A percentile compares a stretch with the other conserved stretches of the same genome.
Evolutionary conservation across 2,888 invertebrate genomes (phyloP).

Genomic region (Piscicola geometra): DNA sequence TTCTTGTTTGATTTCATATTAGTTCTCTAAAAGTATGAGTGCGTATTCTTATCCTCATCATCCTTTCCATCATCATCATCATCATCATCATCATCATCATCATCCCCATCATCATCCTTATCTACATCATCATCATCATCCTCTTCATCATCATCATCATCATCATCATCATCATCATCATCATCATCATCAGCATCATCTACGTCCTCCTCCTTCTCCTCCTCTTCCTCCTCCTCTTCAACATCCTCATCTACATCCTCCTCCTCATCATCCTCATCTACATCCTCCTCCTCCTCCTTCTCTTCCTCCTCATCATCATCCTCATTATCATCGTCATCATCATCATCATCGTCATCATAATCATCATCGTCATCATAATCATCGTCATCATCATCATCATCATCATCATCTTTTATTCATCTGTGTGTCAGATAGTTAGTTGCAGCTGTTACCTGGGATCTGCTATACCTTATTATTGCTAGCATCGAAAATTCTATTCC

Average conservation of each 20-base stretch:
- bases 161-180: slow-evolving; percentile 9
- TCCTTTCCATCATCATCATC: slow-evolving; percentile 5
- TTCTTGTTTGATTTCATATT: too few relatives aligned
- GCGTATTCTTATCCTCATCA: neutral
- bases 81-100: slow-evolving; percentile 20
- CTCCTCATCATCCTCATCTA: slow-evolving; percentile 4
- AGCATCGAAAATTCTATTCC: too few relatives aligned
- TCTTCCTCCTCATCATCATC: neutral
- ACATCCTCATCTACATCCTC: neutral
- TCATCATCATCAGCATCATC: slow-evolving; percentile 28
- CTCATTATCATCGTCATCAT: too few relatives aligned
- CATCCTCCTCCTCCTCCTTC: slow-evolving; percentile 8
- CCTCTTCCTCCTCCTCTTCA: slow-evolving; percentile 13
- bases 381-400: slow-evolving; percentile 20
- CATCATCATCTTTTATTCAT: slow-evolving; percentile 9
- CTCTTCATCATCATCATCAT: neutral
- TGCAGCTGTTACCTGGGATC: too few relatives aligned
- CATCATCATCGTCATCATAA: too few relatives aligned
- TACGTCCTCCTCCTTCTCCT: neutral
- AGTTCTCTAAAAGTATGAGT: too few relatives aligned
- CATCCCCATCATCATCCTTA: slow-evolving; percentile 3
- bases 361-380: neutral
- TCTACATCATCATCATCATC: slow-evolving; percentile 9
- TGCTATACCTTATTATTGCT: too few relatives aligned
- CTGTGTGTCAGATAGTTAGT: too few relatives aligned